phyloP scores from a whole-genome alignment of 2,113 vertebrate genomes.

The Aepyceros melampus region DNA sequence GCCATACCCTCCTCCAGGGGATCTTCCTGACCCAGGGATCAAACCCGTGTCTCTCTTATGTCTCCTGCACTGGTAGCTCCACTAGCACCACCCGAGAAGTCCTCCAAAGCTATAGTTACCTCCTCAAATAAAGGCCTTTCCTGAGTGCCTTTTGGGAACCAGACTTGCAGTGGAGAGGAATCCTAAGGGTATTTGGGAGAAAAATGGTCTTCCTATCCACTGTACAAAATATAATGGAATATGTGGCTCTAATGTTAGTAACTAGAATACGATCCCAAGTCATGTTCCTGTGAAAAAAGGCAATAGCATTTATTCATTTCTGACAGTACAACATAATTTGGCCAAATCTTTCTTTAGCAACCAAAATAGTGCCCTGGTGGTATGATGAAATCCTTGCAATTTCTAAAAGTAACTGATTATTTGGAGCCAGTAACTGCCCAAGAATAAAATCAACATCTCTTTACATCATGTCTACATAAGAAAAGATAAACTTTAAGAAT shows the following conservation, averaged over 20 bases:
- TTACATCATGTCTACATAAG: not conserved
- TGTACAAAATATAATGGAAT: not conserved
- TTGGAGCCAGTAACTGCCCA: not conserved
- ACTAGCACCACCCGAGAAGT: not conserved
- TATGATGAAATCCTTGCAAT: not conserved
- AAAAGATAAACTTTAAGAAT: not conserved
- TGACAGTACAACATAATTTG: not conserved
- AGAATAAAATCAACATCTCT: not conserved
- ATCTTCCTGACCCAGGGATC: not conserved
- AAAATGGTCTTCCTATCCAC: not conserved
- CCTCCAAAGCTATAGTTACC: not conserved
- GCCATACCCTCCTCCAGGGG: not conserved
- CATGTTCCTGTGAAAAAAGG: not conserved
- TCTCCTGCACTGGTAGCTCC: not conserved
- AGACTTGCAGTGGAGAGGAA: not conserved
- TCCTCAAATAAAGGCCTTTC: not conserved
- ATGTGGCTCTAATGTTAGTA: not conserved
- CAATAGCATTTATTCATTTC: not conserved
- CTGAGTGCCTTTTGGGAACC: not conserved
- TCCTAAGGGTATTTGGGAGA: not conserved
- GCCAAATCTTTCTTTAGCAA: constrained; percentile 1
- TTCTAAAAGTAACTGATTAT: not conserved
- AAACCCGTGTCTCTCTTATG: not conserved
- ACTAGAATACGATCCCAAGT: not conserved
- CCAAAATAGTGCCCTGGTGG: not conserved